Percentiles rank a stretch among this genome's conserved stretches.
These are phyloP conservation scores for Datnioides undecimradiatus DNA, from an alignment of 2,113 vertebrate genomes.

Conservation along the genomic window DNA sequence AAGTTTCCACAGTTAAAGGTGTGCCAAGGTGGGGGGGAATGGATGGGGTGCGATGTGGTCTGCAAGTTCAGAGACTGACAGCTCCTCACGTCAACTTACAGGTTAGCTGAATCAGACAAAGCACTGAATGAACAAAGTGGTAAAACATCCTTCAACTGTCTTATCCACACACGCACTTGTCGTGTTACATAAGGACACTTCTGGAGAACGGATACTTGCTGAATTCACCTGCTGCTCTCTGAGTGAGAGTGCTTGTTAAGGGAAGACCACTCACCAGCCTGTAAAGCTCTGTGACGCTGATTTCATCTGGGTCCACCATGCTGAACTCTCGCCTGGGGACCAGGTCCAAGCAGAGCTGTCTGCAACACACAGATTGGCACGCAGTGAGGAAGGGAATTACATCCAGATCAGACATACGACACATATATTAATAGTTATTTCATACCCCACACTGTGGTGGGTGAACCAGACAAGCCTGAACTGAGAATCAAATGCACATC, in stretches of 20 bases:
- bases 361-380: slow-evolving; percentile 65
- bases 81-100: not conserved
- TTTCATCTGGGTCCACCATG: slow-evolving; percentile 99
- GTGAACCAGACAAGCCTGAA: not conserved
- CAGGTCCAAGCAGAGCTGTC: slow-evolving; percentile 96
- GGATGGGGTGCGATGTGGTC: not conserved
- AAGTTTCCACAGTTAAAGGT: not conserved
- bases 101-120: not conserved
- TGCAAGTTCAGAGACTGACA: not conserved
- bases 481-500: not conserved
- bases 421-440: not conserved
- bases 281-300: slow-evolving; percentile 97
- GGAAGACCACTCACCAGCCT: slow-evolving; percentile 87
- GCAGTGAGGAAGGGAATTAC: not conserved
- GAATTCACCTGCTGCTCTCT: not conserved
- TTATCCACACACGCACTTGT: not conserved
- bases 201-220: not conserved
- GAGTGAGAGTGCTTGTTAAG: not conserved
- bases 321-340: slow-evolving; percentile 96
- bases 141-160: slow-evolving; percentile 18
- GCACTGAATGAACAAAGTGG: not conserved
- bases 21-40: not conserved
- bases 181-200: not conserved
- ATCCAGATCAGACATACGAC: not conserved
- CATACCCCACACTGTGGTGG: not conserved